phyloP scores from a whole-genome alignment of 2,113 vertebrate species.

The Poecile atricapillus region DNA sequence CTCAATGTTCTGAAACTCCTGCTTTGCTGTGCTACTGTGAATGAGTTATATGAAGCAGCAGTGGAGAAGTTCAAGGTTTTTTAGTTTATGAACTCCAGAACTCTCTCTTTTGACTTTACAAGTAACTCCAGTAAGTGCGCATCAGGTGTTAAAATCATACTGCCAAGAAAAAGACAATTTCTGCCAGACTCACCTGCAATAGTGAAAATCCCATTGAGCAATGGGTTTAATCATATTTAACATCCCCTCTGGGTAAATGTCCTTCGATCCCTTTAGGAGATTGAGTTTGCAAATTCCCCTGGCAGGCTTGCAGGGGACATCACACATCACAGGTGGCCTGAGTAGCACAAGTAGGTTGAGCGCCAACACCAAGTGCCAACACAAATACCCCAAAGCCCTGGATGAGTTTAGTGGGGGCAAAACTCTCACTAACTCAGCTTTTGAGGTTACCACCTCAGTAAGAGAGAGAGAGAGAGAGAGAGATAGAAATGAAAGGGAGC shows the following conservation, averaged over 20 bases:
- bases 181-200: neutral
- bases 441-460: neutral
- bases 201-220: slow-evolving; percentile 13
- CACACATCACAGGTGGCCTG: neutral
- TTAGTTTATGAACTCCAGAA: neutral
- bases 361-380: neutral
- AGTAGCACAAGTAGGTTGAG: neutral
- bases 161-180: neutral
- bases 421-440: neutral
- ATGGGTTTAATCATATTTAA: neutral
- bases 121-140: neutral
- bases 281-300: neutral
- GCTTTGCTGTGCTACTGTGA: neutral
- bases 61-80: neutral
- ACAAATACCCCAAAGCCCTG: neutral
- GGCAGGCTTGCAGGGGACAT: neutral
- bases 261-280: neutral
- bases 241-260: neutral
- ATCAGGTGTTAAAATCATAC: neutral
- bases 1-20: neutral
- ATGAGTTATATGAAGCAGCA: neutral
- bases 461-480: neutral
- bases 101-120: neutral
- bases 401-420: neutral
- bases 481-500: neutral